Conservation (phyloP, 2,113 vertebrate genomes). For the Trematomus loennbergii region DNA sequence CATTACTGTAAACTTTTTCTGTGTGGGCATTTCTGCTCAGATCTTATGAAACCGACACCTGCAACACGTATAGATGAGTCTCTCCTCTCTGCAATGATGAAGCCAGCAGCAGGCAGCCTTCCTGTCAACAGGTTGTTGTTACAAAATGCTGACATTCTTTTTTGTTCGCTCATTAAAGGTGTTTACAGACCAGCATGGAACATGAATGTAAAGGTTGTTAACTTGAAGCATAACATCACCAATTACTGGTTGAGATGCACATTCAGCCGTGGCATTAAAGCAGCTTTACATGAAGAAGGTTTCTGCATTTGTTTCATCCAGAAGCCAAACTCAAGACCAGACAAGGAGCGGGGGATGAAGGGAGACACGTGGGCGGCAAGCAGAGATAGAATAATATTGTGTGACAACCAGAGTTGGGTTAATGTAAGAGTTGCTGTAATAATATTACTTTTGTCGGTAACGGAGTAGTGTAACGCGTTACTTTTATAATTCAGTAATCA, state of each 20-base stretch:
- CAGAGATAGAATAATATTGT: background rate
- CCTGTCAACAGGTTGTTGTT: background rate
- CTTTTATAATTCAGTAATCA: too few species aligned
- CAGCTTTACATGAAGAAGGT: background rate
- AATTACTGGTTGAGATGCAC: background rate
- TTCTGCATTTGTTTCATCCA: background rate
- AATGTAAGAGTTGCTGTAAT: too few species aligned
- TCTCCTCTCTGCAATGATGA: background rate
- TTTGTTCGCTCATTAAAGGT: background rate
- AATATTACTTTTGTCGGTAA: too few species aligned
- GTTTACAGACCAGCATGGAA: background rate
- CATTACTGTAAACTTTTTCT: constrained; percentile 15
- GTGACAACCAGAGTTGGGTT: too few species aligned
- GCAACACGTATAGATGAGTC: background rate
- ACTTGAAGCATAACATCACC: background rate
- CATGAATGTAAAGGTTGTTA: background rate
- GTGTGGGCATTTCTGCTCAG: background rate
- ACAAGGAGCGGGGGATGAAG: background rate
- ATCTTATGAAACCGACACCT: constrained; percentile 17
- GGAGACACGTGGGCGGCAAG: background rate
- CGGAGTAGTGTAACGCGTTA: too few species aligned
- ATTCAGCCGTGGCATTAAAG: background rate
- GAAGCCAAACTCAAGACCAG: background rate
- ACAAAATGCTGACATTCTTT: background rate
- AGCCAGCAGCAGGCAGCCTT: background rate